Base-by-base conservation (phyloP, 2,888 invertebrate species). In the Erebia epiphron region DNA sequence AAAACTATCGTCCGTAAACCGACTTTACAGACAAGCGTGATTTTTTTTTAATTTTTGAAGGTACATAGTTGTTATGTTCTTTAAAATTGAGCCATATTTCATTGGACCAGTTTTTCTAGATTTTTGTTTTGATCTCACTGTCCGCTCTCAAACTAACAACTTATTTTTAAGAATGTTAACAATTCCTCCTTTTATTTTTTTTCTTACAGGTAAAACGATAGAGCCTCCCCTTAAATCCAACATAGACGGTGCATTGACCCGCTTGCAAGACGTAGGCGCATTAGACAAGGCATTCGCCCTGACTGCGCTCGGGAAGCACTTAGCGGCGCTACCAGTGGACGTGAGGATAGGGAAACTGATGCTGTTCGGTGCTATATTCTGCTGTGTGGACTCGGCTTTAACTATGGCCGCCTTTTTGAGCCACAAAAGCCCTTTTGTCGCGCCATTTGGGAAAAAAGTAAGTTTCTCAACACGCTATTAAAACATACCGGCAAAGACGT, bases 281-380 rank as follows among this genome's bases (percentile, higher is more conserved):
- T 86, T 98, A 67, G 97, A 98, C 90, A 94, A 94, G 67, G 91
- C 94, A 0, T 95, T 95, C 76, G 94, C 95, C 73, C 92, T 98
- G 68, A 98, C 98, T 0, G 96, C 98, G 0, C 88, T 98, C 8
- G 98, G 98, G 0, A 96, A 96, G 75, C 98, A 98, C 86, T 92
- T 99, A 67, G 96, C 98, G 0, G 96, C 97, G 0, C 86, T 99
- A 70, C 99, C 99, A 0, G 97, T 99, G 0, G 98, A 99, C 82
- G 97, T 97, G 3, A 94, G 97, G 77, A 96, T 98, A 78, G 98
- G 98, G n/a, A 98, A 99, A 83, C 94, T 99, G 75, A 97, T 99
- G 94, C 87, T 99, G 9, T 97, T 97, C 80, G 98, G 98, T 0
- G 97, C 98, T 13, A 97, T 99, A 73, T 97, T 99, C 84, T 96